Evolutionary conservation across 2,113 vertebrate species (phyloP).

Genomic region (Tor tambroides): DNA sequence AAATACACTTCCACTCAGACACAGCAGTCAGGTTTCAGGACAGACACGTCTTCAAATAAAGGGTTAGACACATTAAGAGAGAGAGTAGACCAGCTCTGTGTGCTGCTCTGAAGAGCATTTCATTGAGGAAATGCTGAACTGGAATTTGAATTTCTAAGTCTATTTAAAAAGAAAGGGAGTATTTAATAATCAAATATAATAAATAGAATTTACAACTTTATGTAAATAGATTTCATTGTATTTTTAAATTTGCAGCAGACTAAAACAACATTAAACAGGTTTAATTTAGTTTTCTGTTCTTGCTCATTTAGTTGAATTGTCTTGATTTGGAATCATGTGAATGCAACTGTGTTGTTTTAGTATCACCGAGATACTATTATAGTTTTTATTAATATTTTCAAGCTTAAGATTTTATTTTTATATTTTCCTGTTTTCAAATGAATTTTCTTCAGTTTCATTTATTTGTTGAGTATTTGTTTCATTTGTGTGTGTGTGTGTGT

Average conservation of each 20-base stretch:
- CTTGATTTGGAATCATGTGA: background rate
- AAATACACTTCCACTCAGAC: constrained; percentile 32
- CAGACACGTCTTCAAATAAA: constrained; percentile 15
- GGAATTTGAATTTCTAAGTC: background rate
- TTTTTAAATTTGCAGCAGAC: too few relatives aligned
- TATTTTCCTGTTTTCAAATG: too few relatives aligned
- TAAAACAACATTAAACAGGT: too few relatives aligned
- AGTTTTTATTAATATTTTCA: background rate
- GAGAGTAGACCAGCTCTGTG: background rate
- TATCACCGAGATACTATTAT: too few relatives aligned
- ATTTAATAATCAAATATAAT: background rate
- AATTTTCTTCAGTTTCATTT: too few relatives aligned
- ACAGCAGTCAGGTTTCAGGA: background rate
- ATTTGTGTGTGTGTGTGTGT: too few relatives aligned
- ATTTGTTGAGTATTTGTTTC: too few relatives aligned
- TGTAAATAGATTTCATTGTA: too few relatives aligned
- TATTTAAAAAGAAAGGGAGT: background rate
- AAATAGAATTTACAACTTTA: too few relatives aligned
- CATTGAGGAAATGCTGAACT: background rate
- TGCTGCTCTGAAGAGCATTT: background rate
- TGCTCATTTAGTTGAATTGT: too few relatives aligned
- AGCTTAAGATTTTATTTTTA: background rate
- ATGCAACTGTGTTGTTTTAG: background rate
- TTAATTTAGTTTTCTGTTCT: too few relatives aligned
- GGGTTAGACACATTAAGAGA: background rate